Evolutionary conservation across 2,888 invertebrate genomes (phyloP), one percentile per base, ranked within the genome.

Genomic region (Melanargia galathea): DNA sequence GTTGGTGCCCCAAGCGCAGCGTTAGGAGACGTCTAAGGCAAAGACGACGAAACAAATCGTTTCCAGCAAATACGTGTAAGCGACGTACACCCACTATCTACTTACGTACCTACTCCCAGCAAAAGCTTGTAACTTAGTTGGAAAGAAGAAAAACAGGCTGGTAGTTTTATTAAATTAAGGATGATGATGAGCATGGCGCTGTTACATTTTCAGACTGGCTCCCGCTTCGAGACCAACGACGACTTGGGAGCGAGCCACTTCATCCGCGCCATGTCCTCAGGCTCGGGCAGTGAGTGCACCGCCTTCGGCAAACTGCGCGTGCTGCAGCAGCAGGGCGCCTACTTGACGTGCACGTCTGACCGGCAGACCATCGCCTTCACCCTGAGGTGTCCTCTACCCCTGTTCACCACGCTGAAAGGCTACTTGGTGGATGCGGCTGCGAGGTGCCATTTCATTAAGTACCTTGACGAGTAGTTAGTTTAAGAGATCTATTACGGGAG

Each of bases 351-450:
- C 62, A 92, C 93, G 24, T 85, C 92, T 6, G 95, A 97, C 74
- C 92, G 98, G 22, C 98, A 98, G 86, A 92, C 93, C 48, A 92
- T 97, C 48, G 92, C 95, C 0, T 98, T 96, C 78, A 96, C 96
- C 1, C 82, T 97, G 30, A 75, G 81, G 18, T 87, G 86, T 60
- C 84, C 86, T 0, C 63, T 75, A 5, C 65, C 75, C 0, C 30
- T 59, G 10, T 90, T 86, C 52, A 24, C 68, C 0, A 74, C 80
- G 0, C 67, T 87, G 60, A 86, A 86, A 66, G 67, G 76, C 55
- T 83, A 80, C 63, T 74, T 90, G 4, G 48, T 86, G 57, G 90
- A 90, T 66, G 77, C 81, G 0, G 84, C 84, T 54, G 72, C 72
- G 26, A 83, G 87, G 89, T 61, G 24, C 13, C 1, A 30, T 30